Conservation (phyloP, 2,888 invertebrate genomes). For the Tetragonisca angustula region DNA sequence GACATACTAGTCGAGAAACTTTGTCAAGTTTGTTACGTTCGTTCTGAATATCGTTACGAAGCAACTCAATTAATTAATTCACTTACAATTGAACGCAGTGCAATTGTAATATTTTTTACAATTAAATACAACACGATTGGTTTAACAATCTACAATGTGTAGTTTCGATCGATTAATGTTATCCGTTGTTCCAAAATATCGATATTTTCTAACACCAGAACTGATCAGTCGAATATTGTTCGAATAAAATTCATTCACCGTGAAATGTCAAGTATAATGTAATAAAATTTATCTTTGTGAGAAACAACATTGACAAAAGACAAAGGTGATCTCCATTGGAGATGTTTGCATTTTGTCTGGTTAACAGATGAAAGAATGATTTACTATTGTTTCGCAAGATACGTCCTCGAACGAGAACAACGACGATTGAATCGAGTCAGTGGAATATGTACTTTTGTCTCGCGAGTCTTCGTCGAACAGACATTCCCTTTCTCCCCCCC, state of each 20-base stretch:
- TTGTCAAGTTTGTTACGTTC: background rate
- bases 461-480: background rate
- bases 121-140: no score
- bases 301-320: background rate
- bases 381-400: constrained; percentile 26
- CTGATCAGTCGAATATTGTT: no score
- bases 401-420: constrained; percentile 14
- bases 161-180: no score
- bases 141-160: no score
- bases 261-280: background rate
- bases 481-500: background rate
- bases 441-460: constrained; percentile 20
- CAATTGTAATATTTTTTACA: no score
- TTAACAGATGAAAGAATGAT: background rate
- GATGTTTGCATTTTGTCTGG: background rate
- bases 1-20: background rate
- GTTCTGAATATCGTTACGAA: background rate
- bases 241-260: no score
- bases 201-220: no score
- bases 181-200: no score
- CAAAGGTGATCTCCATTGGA: background rate
- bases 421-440: constrained; percentile 45
- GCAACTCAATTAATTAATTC: background rate
- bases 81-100: no score
- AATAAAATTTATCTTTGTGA: background rate